A percentile compares a stretch with the other conserved stretches of the same genome.
These are phyloP conservation scores for Drosophila affinis DNA, from an alignment of 2,888 invertebrate species.

Conservation along the genomic window DNA sequence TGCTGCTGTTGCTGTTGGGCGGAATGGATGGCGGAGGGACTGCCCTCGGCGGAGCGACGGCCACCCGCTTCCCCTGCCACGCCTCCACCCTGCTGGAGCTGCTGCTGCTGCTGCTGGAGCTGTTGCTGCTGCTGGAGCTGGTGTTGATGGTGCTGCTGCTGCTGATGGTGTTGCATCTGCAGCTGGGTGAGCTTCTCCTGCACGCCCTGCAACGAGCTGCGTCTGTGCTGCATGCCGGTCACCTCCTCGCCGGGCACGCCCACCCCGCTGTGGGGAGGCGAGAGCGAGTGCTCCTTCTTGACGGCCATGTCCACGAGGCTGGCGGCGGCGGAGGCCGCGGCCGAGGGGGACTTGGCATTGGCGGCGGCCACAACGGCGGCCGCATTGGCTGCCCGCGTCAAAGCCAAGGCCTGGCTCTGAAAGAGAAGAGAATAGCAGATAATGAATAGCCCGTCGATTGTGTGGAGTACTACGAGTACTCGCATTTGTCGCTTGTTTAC, in stretches of 20 bases:
- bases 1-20: constrained; percentile 4
- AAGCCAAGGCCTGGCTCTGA: constrained; percentile 88
- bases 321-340: constrained; percentile 58
- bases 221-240: constrained; percentile 49
- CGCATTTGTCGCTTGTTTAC: constrained; percentile 58
- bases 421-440: constrained; percentile 37
- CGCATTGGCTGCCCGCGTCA: constrained; percentile 85
- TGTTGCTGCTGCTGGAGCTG: constrained; percentile 77
- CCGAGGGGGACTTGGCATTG: constrained; percentile 84
- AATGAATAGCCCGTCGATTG: not conserved
- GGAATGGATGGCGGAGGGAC: constrained; percentile 54
- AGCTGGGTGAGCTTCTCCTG: constrained; percentile 81
- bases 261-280: constrained; percentile 75
- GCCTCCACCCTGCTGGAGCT: constrained; percentile 25
- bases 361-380: constrained; percentile 80
- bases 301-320: constrained; percentile 79
- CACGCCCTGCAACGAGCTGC: constrained; percentile 80
- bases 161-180: constrained; percentile 79
- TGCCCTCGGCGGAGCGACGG: constrained; percentile 66
- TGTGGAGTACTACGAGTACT: constrained; percentile 6
- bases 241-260: constrained; percentile 54
- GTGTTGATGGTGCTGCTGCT: constrained; percentile 73
- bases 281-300: constrained; percentile 83
- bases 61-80: constrained; percentile 39
- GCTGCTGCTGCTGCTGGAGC: constrained; percentile 47